Base-by-base conservation (phyloP, 2,888 invertebrate species). In the Drosophila anceps region DNA sequence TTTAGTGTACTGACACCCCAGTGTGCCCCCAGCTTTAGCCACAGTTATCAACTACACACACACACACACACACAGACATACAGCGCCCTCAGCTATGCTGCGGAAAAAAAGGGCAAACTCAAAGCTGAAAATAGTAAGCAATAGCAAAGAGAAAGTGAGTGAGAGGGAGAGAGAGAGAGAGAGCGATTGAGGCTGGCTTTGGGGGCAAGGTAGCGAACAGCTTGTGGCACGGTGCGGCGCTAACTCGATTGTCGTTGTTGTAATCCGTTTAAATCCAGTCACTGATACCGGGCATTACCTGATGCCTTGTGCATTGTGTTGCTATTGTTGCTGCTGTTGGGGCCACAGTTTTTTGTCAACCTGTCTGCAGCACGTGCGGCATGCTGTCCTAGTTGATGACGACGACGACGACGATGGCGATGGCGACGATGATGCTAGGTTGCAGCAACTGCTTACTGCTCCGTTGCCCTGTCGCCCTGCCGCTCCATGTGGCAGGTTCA, bases 191-290 rank as follows among this genome's bases (percentile, higher is more conserved):
- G 58, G 24, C 24, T 35, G 53, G 53, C 24, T 53, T 37, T 37
- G n/a, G 24, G 24, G 35, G 27, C 13, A 18, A 31, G 50, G 43
- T 18, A 20, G 15, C 15, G n/a, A 24, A 37, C 58, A 72, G 67
- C 60, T 41, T 59, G 57, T 53, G 65, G 53, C 64, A 68, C 66
- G 55, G 69, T 81, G 79, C 61, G 78, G 82, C 84, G 85, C 88
- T 86, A 84, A 88, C 90, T 89, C 85, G 85, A 85, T 85, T 85
- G 90, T 89, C 85, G 87, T 79, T 79, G 81, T 79, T 89, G 90
- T 85, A 84, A 89, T 85, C 90, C 90, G 84, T 84, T 86, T 88
- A 88, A 86, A 86, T 87, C 88, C 85, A 89, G 85, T 89, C 90
- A 84, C 84, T 87, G 84, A 84, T 84, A 89, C 88, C 72, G 70